Evolutionary conservation across 2,888 invertebrate species (phyloP).

Genomic region (Hydriomena furcata): DNA sequence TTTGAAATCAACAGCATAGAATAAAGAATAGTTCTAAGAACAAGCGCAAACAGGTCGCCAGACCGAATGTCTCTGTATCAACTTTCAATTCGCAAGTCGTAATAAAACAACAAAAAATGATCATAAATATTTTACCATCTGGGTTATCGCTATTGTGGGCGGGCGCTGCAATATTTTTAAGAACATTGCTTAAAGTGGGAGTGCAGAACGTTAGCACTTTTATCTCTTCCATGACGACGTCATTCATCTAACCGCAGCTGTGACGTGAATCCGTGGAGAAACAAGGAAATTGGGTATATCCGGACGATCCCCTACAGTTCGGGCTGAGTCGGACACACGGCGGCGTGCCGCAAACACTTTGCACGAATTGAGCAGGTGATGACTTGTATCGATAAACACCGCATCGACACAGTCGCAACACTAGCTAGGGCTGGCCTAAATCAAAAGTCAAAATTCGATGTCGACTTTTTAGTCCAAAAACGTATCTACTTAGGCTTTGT

Average conservation of each 20-base stretch:
- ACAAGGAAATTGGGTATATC: slow-evolving; percentile 70
- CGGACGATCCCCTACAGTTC: slow-evolving; percentile 35
- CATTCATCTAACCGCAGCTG: slow-evolving; percentile 44
- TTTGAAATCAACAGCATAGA: not conserved
- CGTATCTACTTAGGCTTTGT: not conserved
- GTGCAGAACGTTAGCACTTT: slow-evolving; percentile 1
- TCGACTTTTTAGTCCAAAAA: no score
- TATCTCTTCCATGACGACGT: slow-evolving; percentile 21
- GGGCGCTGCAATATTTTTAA: no score
- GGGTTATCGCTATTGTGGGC: no score
- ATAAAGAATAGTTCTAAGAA: not conserved
- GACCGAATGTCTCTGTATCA: no score
- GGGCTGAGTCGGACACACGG: slow-evolving; percentile 16
- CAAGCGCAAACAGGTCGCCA: not conserved
- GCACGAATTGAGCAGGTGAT: slow-evolving; percentile 20
- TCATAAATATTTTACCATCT: no score
- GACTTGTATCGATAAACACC: slow-evolving; percentile 18
- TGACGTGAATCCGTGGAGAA: slow-evolving; percentile 52
- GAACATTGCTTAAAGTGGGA: not conserved
- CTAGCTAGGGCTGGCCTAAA: slow-evolving; percentile 2
- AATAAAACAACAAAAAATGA: no score
- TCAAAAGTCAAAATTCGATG: no score
- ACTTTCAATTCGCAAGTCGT: no score
- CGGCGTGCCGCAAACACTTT: slow-evolving; percentile 23
- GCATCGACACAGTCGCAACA: slow-evolving; percentile 14